These are phyloP conservation scores for Anticlea derivata DNA, from an alignment of 2,888 invertebrate species.

Conservation along the genomic window DNA sequence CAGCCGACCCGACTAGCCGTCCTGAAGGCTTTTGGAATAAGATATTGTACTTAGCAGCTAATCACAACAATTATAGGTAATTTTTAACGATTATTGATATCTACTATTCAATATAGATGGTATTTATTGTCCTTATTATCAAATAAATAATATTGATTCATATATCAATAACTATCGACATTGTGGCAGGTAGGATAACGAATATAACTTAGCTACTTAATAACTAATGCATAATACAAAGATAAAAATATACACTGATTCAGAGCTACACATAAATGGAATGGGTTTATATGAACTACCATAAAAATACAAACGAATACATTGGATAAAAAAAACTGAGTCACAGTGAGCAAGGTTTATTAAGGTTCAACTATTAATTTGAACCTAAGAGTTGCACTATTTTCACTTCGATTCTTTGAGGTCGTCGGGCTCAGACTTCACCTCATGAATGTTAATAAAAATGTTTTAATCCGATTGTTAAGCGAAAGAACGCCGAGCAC, in stretches of 20 bases:
- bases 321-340: slow-evolving; percentile 9
- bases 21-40: slow-evolving; percentile 73
- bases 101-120: slow-evolving; percentile 24
- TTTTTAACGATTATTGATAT: slow-evolving; percentile 31
- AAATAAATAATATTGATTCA: slow-evolving; percentile 13
- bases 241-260: slow-evolving; percentile 10
- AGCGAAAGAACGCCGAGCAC: slow-evolving; percentile 19
- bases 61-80: slow-evolving; percentile 68
- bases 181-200: slow-evolving; percentile 17
- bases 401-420: slow-evolving; percentile 46
- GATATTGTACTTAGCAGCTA: slow-evolving; percentile 72
- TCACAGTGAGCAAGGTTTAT: slow-evolving; percentile 6
- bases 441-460: slow-evolving; percentile 47
- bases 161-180: slow-evolving; percentile 3
- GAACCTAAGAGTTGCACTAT: slow-evolving; percentile 24
- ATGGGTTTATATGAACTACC: slow-evolving; percentile 14
- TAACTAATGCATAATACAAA: slow-evolving; percentile 3
- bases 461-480: slow-evolving; percentile 29
- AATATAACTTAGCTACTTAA: slow-evolving; percentile 2
- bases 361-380: slow-evolving; percentile 10
- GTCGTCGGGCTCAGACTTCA: slow-evolving; percentile 57
- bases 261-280: slow-evolving; percentile 8
- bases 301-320: slow-evolving; percentile 8
- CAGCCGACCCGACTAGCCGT: slow-evolving; percentile 73
- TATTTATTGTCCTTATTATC: slow-evolving; percentile 21